Conservation (phyloP, 2,797 vertebrate genomes). For the Phrynocephalus forsythii region DNA sequence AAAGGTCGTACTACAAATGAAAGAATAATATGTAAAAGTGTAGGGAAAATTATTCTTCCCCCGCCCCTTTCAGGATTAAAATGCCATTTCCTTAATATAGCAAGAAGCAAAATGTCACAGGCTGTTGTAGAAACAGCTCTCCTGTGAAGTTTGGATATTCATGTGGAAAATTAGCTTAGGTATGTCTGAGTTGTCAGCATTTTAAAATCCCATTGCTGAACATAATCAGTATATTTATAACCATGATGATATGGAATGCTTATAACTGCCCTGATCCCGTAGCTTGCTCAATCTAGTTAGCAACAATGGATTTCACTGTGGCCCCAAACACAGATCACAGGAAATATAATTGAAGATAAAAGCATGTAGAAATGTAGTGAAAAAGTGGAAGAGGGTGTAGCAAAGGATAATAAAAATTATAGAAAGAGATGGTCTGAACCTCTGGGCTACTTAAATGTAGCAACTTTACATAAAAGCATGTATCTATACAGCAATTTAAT, state of each 20-base stretch:
- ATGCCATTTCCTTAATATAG: slow-evolving; percentile 13
- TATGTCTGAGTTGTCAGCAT: slow-evolving; percentile 29
- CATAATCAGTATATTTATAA: slow-evolving; percentile 1
- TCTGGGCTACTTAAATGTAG: not conserved
- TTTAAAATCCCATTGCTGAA: slow-evolving; percentile 14
- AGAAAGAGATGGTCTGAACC: not conserved
- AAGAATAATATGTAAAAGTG: not conserved
- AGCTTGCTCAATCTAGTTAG: slow-evolving; percentile 7
- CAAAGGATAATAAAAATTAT: not conserved
- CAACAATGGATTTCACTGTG: slow-evolving; percentile 9
- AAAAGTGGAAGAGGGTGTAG: not conserved
- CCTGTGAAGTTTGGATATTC: slow-evolving; percentile 27
- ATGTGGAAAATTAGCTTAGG: slow-evolving; percentile 30
- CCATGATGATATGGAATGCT: not conserved
- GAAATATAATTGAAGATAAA: not conserved
- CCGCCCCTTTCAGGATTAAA: not conserved
- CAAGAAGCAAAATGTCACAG: slow-evolving; percentile 32
- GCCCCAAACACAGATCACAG: not conserved
- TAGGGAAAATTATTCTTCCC: not conserved
- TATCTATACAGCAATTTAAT: too few species aligned
- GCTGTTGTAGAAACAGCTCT: slow-evolving; percentile 3
- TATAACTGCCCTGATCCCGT: slow-evolving; percentile 4
- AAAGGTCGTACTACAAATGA: not conserved
- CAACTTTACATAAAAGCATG: too few species aligned
- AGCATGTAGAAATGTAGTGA: not conserved